Conservation (phyloP, 1,140 invertebrate genomes). For the Solenopsis fugax region DNA sequence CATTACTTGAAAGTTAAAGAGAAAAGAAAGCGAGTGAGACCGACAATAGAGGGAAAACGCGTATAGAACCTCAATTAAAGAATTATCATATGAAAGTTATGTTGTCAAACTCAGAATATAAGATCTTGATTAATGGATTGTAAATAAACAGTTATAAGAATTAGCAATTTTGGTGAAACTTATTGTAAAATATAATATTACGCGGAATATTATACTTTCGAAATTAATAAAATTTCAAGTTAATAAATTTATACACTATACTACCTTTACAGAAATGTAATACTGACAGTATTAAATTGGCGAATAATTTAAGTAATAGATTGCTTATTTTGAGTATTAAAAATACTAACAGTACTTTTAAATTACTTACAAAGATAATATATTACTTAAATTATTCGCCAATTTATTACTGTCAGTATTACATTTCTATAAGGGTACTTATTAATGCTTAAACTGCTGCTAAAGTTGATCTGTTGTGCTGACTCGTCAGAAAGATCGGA, state of each 20-base stretch:
- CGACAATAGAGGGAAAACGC: neutral
- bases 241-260: neutral
- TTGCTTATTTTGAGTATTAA: too few relatives aligned
- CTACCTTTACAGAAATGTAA: neutral
- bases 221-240: neutral
- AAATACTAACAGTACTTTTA: too few relatives aligned
- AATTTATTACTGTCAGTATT: too few relatives aligned
- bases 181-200: neutral
- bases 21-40: neutral
- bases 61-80: neutral
- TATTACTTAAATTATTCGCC: too few relatives aligned
- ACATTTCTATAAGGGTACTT: neutral
- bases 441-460: neutral
- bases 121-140: neutral
- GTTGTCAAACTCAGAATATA: neutral
- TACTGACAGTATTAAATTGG: too few relatives aligned
- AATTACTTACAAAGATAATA: too few relatives aligned
- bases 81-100: neutral
- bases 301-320: too few relatives aligned
- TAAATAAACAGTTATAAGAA: neutral
- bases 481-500: neutral
- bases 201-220: neutral
- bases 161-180: neutral
- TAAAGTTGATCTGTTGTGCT: neutral
- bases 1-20: conserved; percentile 2